Conservation (phyloP, 2,888 invertebrate genomes). For the Pheosia gnoma region DNA sequence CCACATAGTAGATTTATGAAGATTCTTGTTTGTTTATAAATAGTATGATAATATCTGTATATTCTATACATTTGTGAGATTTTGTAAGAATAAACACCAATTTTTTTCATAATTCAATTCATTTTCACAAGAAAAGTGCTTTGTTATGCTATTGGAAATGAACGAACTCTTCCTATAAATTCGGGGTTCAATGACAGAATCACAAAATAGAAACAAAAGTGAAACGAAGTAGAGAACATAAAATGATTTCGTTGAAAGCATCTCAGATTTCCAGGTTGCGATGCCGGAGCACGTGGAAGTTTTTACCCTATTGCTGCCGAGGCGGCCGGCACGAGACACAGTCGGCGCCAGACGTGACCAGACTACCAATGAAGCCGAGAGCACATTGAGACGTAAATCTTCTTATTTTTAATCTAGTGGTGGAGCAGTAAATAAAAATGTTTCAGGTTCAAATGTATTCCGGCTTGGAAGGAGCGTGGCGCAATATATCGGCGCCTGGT, state of each 20-base stretch:
- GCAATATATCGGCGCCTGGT: constrained; percentile 22
- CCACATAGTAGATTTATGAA: constrained; percentile 1
- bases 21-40: too few species aligned
- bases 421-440: constrained; percentile 33
- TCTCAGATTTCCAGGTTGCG: constrained; percentile 37
- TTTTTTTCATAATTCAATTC: too few species aligned
- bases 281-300: constrained; percentile 51
- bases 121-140: too few species aligned
- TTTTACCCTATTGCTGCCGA: constrained; percentile 41
- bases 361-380: constrained; percentile 53
- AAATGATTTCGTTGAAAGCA: constrained; percentile 19
- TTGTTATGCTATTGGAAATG: too few species aligned
- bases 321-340: constrained; percentile 53
- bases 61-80: too few species aligned
- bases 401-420: constrained; percentile 34
- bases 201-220: constrained; percentile 10
- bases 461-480: constrained; percentile 9
- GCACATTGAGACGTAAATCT: constrained; percentile 63
- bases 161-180: too few species aligned
- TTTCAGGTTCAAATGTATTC: constrained; percentile 20
- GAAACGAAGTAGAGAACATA: constrained; percentile 5
- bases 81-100: too few species aligned
- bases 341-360: constrained; percentile 57
- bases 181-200: not conserved
- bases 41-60: too few species aligned